Conservation (phyloP, 1,140 invertebrate genomes). For the Apis florea region DNA sequence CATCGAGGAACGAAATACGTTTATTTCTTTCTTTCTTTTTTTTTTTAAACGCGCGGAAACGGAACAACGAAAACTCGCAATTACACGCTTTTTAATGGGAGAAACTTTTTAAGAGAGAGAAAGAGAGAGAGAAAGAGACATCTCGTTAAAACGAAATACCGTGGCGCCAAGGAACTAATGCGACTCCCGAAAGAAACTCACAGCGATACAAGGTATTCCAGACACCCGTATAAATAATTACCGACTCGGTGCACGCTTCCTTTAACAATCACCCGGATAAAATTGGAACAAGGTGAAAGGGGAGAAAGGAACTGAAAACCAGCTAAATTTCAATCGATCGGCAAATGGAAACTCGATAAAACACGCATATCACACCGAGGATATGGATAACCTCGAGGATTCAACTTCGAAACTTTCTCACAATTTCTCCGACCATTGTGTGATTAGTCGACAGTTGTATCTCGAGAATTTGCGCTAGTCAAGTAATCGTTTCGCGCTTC, state of each 20-base stretch:
- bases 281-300: no score
- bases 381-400: not conserved
- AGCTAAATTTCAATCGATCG: no score
- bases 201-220: conserved; percentile 10
- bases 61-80: conserved; percentile 15
- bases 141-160: conserved; percentile 48
- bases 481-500: not conserved
- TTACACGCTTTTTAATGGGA: conserved; percentile 44
- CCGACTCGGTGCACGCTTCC: no score
- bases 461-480: not conserved
- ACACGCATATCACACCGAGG: no score
- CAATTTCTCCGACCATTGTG: not conserved
- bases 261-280: no score
- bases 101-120: conserved; percentile 43
- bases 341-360: no score
- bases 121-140: conserved; percentile 8
- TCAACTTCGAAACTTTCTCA: not conserved
- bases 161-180: not conserved
- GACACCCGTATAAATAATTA: conserved; percentile 35
- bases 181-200: not conserved
- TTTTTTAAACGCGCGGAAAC: conserved; percentile 4
- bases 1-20: not conserved
- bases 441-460: not conserved
- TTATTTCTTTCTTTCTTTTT: no score
- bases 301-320: no score